Base-by-base conservation (phyloP, 2,113 vertebrate species). In the Chaetodon auriga region DNA sequence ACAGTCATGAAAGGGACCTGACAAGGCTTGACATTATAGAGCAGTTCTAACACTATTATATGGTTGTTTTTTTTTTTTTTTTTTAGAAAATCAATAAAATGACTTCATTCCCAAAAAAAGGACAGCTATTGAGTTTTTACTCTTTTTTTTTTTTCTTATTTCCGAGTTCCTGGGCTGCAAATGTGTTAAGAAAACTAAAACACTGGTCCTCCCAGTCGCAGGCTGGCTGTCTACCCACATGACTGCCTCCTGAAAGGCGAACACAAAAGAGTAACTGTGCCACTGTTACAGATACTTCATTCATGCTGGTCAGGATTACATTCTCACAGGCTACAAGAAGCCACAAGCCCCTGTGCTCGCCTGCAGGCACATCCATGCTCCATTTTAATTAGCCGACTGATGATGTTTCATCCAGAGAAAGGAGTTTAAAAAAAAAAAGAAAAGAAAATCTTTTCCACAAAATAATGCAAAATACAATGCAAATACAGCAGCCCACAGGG, bases 211-310 rank as follows among this genome's bases (percentile, higher is more conserved):
- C 69, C 68, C 55, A 83, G 79, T 55, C 49, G 21, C 19, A 13
- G 62, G 54, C 63, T 62, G 77, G 74, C 41, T 41, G 46, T 78
- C 62, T 46, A 15, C 35, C 70, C 77, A 70, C 68, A 78, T 73
- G 76, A 78, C 74, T 61, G 83, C 80, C 66, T 73, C 60, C 68
- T 82, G 79, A 68, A 75, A 25, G 73, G 66, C 63, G 77, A 81
- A 82, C 84, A 90, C 87, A 90, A 87, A 89, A 84, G 88, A 70
- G 66, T 71, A 80, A 76, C 92, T 88, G 87, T 88, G 81, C 79
- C 80, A 81, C 85, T 90, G 85, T 87, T 86, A 90, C 78, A 88
- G 70, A 81, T 76, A 46, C 75, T 69, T 89, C 76, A 77, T 89
- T 92, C 80, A 84, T 85, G 85, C 61, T 14, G 35, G 9, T 70